Base-by-base conservation (phyloP, 2,113 vertebrate genomes). In the Lonchura striata region DNA sequence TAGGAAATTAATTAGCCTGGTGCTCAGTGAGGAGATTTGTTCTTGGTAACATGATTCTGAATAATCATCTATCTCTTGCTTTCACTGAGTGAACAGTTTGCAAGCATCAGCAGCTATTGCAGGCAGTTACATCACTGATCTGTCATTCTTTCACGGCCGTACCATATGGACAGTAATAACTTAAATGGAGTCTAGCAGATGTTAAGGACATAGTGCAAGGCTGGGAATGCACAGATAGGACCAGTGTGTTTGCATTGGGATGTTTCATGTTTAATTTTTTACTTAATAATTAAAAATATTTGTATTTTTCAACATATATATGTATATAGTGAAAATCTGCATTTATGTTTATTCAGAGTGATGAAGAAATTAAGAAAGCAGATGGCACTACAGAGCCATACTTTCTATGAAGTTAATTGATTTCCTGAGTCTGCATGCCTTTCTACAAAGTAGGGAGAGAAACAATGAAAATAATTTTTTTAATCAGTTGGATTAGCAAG, bases 161-260 rank as follows among this genome's bases (percentile, higher is more conserved):
- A 96, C 85, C 95, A 96, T 96, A 97, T 94, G 96, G 92, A 50
- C 84, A 82, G 80, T 93, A 95, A 94, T 82, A 90, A 88, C 54
- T 91, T 96, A 86, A 95, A 94, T 88, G 84, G 54, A 93, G 50
- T 79, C 59, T 88, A 85, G 80, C 96, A 96, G 95, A 96, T 97
- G 92, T 85, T 93, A 93, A 85, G 77, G 53, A 90, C 59, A 79
- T 25, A 88, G 84, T 57, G 61, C 47, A 71, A 54, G 61, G n/a
- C 31, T 97, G 81, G 61, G 91, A 94, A 97, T 90, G 56, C 66
- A 84, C 24, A 47, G 69, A 92, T 47, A 94, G 42, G 13, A 42
- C 20, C 30, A 70, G 25, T 33, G 49, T 86, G 50, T 90, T 91
- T 91, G 42, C 47, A 41, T 31, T 86, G 50, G 84, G 57, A 82